These are phyloP conservation scores for Diplosoma virens DNA, from an alignment of 23 tunicate genomes.

Conservation along the genomic window DNA sequence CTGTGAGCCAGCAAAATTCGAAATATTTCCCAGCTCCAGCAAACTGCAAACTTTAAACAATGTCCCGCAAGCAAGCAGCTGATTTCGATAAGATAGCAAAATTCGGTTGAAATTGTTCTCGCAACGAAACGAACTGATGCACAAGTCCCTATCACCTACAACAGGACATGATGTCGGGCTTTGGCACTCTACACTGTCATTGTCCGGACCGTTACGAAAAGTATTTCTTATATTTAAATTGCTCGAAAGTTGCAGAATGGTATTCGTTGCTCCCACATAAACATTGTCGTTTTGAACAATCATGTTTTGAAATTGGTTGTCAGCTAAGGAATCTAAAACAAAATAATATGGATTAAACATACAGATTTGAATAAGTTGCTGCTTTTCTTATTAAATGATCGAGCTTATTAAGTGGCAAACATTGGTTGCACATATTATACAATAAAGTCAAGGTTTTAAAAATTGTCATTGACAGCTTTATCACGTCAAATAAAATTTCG, in stretches of 20 bases:
- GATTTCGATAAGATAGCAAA: conserved; percentile 45
- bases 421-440: too few species aligned
- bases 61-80: conserved; percentile 61
- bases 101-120: conserved; percentile 40
- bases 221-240: conserved; percentile 1
- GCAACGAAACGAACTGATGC: conserved; percentile 3
- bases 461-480: too few species aligned
- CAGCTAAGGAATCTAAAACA: neutral
- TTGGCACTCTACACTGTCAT: conserved; percentile 37
- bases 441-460: too few species aligned
- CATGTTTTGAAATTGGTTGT: neutral
- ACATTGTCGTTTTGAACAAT: neutral
- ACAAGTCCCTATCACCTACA: neutral
- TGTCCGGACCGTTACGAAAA: conserved; percentile 32
- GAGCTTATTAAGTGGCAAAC: too few species aligned
- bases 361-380: too few species aligned
- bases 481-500: too few species aligned
- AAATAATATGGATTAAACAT: too few species aligned
- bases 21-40: conserved; percentile 29
- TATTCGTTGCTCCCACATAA: conserved; percentile 71
- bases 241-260: conserved; percentile 37
- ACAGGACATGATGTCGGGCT: conserved; percentile 21
- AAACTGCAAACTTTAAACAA: conserved; percentile 40
- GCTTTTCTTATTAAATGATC: too few species aligned
- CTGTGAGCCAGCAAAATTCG: neutral